phyloP scores from a whole-genome alignment of 2,113 vertebrate genomes.

The Labrus mixtus region DNA sequence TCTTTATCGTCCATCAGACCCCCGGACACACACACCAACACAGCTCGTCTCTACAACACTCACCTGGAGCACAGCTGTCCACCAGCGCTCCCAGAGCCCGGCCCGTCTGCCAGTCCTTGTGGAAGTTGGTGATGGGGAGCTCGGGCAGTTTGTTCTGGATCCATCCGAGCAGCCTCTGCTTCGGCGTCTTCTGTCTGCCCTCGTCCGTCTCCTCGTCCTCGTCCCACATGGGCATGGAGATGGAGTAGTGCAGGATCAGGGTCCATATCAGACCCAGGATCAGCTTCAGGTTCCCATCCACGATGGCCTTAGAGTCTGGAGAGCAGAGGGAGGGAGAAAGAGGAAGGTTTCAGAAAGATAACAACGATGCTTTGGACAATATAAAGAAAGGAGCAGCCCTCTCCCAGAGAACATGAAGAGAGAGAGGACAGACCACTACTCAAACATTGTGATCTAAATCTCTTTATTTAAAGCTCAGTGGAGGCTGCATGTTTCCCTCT shows the following conservation, averaged over 20 bases:
- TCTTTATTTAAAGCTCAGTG: too few relatives aligned
- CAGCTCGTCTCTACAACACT: not conserved
- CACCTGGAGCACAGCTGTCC: conserved; percentile 88
- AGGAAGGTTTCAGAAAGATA: not conserved
- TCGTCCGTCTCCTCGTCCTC: conserved; percentile 86
- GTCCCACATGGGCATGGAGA: conserved; percentile 92
- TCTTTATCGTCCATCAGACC: not conserved
- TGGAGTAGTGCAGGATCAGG: conserved; percentile 89
- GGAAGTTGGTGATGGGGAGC: conserved; percentile 93
- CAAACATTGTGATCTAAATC: too few relatives aligned
- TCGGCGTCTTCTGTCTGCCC: conserved; percentile 86
- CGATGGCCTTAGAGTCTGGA: conserved; percentile 85
- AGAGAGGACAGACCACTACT: not conserved
- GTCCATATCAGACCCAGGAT: conserved; percentile 90
- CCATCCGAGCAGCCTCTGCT: conserved; percentile 88
- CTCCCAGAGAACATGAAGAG: not conserved
- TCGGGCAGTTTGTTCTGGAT: conserved; percentile 88
- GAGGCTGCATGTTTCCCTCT: not conserved
- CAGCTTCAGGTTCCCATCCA: conserved; percentile 90
- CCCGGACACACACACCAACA: not conserved
- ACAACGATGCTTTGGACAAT: too few relatives aligned
- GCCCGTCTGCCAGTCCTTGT: conserved; percentile 85
- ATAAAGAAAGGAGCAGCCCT: too few relatives aligned
- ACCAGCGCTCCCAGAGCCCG: conserved; percentile 84
- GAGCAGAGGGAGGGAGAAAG: not conserved